phyloP scores from a whole-genome alignment of 2,888 invertebrate species.

The Yponomeuta sedellus region DNA sequence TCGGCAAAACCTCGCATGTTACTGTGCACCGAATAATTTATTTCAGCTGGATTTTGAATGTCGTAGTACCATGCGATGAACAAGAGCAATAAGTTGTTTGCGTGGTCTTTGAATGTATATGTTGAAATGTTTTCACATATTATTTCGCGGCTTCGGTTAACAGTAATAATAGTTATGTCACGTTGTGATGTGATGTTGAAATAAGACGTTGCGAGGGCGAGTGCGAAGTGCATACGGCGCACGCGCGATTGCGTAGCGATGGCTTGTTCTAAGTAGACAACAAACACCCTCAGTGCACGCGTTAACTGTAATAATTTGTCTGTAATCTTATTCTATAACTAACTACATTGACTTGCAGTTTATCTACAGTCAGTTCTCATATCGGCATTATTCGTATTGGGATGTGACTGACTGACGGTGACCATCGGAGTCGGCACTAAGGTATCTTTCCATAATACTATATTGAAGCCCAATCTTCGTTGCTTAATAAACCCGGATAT shows the following conservation, averaged over 20 bases:
- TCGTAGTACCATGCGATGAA: not conserved
- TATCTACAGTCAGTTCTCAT: not conserved
- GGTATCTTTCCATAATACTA: too few species aligned
- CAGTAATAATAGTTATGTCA: not conserved
- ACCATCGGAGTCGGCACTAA: too few species aligned
- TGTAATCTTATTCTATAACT: not conserved
- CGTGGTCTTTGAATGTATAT: not conserved
- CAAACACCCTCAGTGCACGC: not conserved
- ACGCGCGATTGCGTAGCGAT: not conserved
- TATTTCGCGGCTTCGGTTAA: constrained; percentile 6
- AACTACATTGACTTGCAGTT: not conserved
- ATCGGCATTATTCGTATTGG: not conserved
- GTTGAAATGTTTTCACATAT: constrained; percentile 9
- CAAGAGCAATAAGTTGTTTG: not conserved
- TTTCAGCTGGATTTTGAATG: not conserved
- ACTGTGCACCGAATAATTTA: not conserved
- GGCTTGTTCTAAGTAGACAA: not conserved
- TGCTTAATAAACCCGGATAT: too few species aligned
- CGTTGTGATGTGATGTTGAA: not conserved
- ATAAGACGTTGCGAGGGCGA: not conserved
- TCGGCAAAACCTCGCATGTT: not conserved
- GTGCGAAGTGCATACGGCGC: too few species aligned
- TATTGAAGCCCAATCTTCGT: too few species aligned
- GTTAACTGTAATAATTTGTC: not conserved
- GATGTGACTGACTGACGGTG: not conserved